Percentiles rank a stretch among this genome's conserved stretches.
Conservation (phyloP, 2,888 invertebrate genomes). For the Rhamphomyia laevipes region DNA sequence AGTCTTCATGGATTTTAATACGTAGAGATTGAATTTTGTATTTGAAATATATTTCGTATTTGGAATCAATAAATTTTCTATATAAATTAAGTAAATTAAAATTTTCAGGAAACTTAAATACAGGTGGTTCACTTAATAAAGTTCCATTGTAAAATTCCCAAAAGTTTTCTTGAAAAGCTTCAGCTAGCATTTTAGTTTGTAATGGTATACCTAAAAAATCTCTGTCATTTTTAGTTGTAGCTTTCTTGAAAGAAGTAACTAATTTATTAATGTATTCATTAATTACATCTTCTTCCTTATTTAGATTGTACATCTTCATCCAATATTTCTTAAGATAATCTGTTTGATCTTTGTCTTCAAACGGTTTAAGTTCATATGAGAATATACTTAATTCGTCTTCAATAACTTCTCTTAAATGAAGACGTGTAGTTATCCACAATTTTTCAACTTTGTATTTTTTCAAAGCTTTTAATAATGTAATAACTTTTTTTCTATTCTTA, state of each 20-base stretch:
- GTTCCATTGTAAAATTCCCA: background rate
- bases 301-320: background rate
- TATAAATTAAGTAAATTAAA: slow-evolving; percentile 1
- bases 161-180: background rate
- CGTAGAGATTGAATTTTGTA: background rate
- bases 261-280: too few species aligned
- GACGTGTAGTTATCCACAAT: slow-evolving; percentile 2
- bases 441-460: background rate
- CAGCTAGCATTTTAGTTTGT: slow-evolving; percentile 1
- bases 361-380: background rate
- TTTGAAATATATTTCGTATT: slow-evolving; percentile 2
- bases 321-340: background rate
- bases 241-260: too few species aligned
- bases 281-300: too few species aligned
- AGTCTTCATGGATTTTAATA: too few species aligned
- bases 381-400: slow-evolving; percentile 1
- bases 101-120: background rate
- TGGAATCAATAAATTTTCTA: slow-evolving; percentile 1
- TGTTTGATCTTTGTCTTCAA: background rate
- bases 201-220: slow-evolving; percentile 3
- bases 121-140: background rate
- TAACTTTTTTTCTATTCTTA: slow-evolving; percentile 1
- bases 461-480: background rate
- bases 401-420: background rate
- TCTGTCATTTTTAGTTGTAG: background rate